Evolutionary conservation across 2,113 vertebrate species (phyloP).

Genomic region (Aptenodytes forsteri): DNA sequence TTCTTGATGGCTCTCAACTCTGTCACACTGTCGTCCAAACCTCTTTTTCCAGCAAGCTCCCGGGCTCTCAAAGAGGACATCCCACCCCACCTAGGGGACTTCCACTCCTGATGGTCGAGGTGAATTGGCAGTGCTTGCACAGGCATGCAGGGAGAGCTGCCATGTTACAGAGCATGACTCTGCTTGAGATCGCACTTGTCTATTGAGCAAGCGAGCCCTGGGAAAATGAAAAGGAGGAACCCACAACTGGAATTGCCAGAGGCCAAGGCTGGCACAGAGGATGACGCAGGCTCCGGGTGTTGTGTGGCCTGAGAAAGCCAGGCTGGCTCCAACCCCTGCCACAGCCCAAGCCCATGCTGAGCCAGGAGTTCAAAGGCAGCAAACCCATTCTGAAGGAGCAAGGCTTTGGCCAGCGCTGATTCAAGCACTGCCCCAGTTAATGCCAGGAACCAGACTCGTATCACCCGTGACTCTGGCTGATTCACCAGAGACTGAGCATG

Average conservation of each 20-base stretch:
- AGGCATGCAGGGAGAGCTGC: not conserved
- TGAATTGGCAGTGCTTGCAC: not conserved
- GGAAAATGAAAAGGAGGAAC: slow-evolving; percentile 18
- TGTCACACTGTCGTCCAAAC: not conserved
- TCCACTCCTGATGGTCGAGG: not conserved
- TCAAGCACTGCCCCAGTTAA: not conserved
- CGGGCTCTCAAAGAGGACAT: not conserved
- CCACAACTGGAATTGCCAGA: not conserved
- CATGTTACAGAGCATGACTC: not conserved
- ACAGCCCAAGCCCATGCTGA: not conserved
- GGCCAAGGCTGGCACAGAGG: not conserved
- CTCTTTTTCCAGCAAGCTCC: not conserved
- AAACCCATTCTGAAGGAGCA: not conserved
- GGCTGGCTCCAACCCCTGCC: slow-evolving; percentile 4
- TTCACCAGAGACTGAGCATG: fast-evolving
- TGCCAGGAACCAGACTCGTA: not conserved
- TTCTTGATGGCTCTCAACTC: not conserved
- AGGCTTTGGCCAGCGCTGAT: not conserved
- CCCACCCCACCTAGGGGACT: not conserved
- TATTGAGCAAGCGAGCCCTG: not conserved
- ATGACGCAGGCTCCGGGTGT: not conserved
- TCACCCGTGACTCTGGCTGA: fast-evolving
- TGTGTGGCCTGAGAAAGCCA: not conserved
- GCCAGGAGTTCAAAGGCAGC: slow-evolving; percentile 10
- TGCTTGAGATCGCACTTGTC: not conserved